A percentile compares a stretch with the other conserved stretches of the same genome.
phyloP scores from a whole-genome alignment of 2,113 vertebrate genomes.

The Thalassoma bifasciatum region DNA sequence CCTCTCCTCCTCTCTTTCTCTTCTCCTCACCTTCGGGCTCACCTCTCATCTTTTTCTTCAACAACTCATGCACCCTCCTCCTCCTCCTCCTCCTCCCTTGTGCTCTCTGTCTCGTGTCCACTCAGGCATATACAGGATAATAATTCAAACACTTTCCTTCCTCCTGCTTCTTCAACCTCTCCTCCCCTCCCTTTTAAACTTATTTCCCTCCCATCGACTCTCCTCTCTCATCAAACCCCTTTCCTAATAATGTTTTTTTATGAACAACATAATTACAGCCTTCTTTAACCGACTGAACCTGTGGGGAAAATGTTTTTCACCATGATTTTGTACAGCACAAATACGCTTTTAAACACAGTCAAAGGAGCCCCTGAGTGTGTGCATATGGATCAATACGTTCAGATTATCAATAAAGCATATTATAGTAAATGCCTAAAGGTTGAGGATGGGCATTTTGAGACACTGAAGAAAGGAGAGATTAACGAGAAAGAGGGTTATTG shows the following conservation, averaged over 20 bases:
- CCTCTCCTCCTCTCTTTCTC: not conserved
- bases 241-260: slow-evolving; percentile 55
- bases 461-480: not conserved
- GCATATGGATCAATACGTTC: not conserved
- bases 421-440: not conserved
- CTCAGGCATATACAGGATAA: slow-evolving; percentile 71
- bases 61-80: slow-evolving; percentile 48
- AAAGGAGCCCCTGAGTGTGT: not conserved
- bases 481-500: slow-evolving; percentile 25
- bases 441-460: slow-evolving; percentile 1
- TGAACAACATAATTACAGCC: not conserved
- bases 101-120: slow-evolving; percentile 73
- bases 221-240: not conserved
- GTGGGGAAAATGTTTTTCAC: not conserved
- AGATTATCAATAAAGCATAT: slow-evolving; percentile 1
- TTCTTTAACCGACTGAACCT: not conserved
- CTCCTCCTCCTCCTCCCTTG: slow-evolving; percentile 14
- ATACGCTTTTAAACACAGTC: slow-evolving; percentile 5
- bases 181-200: not conserved
- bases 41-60: slow-evolving; percentile 45
- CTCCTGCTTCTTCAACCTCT: slow-evolving; percentile 47
- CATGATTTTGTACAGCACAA: not conserved
- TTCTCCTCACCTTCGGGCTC: slow-evolving; percentile 16
- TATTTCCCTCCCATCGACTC: slow-evolving; percentile 9
- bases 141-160: slow-evolving; percentile 71